Base-by-base conservation (phyloP, 2,797 vertebrate genomes). In the Adrianichthys oophorus region DNA sequence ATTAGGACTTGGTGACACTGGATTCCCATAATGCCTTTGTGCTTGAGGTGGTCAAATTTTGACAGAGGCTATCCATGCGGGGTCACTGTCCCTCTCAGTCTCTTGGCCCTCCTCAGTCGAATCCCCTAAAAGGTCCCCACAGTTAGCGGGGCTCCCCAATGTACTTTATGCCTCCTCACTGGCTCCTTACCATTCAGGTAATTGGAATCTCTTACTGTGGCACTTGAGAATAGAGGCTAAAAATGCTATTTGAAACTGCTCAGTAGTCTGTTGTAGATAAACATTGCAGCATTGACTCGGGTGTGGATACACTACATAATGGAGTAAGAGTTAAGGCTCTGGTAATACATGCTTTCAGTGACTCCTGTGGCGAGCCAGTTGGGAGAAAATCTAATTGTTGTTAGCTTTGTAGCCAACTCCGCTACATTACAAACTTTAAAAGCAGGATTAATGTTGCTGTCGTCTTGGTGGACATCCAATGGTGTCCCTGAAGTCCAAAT, bases 1-100 rank as follows among this genome's bases (percentile, higher is more conserved):
- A 91, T 91, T 90, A 91, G 88, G 88, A 91, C 85, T 91, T 91
- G 88, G 90, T 91, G 90, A 91, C 90, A 90, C 88, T 87, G 74
- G 90, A 89, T 91, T 91, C 90, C 90, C 87, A 89, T 89, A 90
- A 90, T 90, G 90, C 88, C 87, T 90, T 91, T 91, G 86, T 90
- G 90, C 88, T 89, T 89, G 88, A 89, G 85, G 86, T 89, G 88
- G 88, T 89, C 90, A 90, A 87, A 85, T 90, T 89, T 86, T 84
- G 88, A 90, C 90, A 91, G 88, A 88, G 87, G 88, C 88, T 91
- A 89, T 91, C 90, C 88, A 89, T 91, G 88, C 88, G 82, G 88
- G 87, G 88, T 90, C 90, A 89, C 85, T 83, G 88, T 91, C 83
- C 85, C 87, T 85, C 62, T 78, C 85, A 84, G 87, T 89, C 87